Percentiles rank a stretch among this genome's conserved stretches.
Conservation (phyloP, 2,113 vertebrate species). For the Campylomormyrus tamandua region DNA sequence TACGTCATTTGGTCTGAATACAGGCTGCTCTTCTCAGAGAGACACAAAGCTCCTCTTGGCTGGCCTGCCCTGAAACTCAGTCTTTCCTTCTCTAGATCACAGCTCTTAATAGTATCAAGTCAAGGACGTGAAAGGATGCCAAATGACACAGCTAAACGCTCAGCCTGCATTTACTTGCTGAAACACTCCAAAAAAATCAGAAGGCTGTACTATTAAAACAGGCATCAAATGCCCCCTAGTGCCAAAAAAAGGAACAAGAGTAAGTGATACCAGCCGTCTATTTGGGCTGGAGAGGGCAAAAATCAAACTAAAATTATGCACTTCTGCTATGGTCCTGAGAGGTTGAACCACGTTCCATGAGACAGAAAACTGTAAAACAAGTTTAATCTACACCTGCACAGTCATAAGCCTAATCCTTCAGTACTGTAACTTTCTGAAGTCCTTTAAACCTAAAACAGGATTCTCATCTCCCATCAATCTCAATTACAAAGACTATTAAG, state of each 20-base stretch:
- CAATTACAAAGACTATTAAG: background rate
- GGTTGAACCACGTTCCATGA: background rate
- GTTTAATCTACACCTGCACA: background rate
- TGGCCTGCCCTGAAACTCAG: background rate
- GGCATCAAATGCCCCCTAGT: background rate
- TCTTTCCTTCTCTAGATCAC: constrained; percentile 4
- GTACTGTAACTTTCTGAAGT: background rate
- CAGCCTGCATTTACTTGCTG: background rate
- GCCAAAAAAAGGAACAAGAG: background rate
- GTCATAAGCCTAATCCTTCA: background rate
- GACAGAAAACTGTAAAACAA: background rate
- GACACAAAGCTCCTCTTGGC: constrained; percentile 2
- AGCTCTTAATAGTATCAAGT: constrained; percentile 8
- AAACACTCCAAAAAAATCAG: background rate
- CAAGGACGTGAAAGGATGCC: background rate
- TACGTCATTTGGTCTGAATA: background rate
- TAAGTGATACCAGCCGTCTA: background rate
- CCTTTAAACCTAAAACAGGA: background rate
- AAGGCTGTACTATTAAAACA: background rate
- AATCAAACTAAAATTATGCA: background rate
- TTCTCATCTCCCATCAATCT: background rate
- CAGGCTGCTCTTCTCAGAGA: background rate
- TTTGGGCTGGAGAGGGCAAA: background rate
- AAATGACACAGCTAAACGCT: background rate
- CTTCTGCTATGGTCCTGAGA: background rate